Conservation (phyloP, 2,113 vertebrate genomes). For the Phyllostomus hastatus region DNA sequence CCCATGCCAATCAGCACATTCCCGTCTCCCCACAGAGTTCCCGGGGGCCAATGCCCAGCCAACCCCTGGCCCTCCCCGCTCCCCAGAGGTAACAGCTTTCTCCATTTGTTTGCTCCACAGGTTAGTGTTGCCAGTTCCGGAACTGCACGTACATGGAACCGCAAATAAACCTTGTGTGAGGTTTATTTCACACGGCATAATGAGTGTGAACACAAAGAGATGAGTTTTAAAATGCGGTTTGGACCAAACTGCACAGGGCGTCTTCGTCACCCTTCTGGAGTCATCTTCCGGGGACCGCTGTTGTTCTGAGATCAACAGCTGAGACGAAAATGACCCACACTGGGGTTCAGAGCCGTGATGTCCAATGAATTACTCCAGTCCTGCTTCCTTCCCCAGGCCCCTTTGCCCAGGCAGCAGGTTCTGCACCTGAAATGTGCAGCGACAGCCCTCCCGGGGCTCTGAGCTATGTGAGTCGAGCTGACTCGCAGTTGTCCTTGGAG, state of each 20-base stretch:
- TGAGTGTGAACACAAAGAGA: not conserved
- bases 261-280: not conserved
- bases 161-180: not conserved
- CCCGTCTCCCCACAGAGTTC: not conserved
- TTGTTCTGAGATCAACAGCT: not conserved
- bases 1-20: not conserved
- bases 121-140: not conserved
- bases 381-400: not conserved
- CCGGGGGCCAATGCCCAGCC: not conserved
- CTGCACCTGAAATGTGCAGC: not conserved
- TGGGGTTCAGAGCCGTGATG: not conserved
- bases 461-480: not conserved
- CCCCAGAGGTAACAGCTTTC: not conserved
- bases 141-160: not conserved
- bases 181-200: not conserved
- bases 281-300: not conserved
- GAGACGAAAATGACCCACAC: not conserved
- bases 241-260: not conserved
- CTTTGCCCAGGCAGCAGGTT: not conserved
- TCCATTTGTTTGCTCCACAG: slow-evolving; percentile 5
- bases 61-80: not conserved
- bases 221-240: not conserved
- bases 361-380: not conserved
- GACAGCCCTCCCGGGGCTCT: not conserved
- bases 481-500: not conserved